A percentile compares a stretch with the other conserved stretches of the same genome.
Conservation (phyloP, 2,888 invertebrate species). For the Plebejus melissa region DNA sequence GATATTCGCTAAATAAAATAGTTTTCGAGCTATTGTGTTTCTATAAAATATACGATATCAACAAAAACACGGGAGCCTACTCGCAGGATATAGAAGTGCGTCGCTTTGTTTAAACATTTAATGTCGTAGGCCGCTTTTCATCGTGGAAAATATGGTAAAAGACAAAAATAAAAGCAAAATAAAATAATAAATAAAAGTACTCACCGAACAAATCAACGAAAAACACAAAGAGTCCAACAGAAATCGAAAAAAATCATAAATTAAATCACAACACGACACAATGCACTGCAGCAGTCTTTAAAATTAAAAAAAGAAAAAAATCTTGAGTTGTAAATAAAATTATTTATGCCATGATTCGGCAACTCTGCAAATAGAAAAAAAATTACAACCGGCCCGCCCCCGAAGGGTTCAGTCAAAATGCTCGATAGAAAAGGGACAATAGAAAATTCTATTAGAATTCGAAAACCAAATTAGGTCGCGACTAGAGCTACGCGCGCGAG, state of each 20-base stretch:
- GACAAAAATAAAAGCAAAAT: slow-evolving; percentile 30
- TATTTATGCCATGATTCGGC: slow-evolving; percentile 57
- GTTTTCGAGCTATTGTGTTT: slow-evolving; percentile 39
- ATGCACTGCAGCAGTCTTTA: slow-evolving; percentile 67
- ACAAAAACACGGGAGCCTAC: neutral
- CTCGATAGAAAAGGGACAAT: slow-evolving; percentile 48
- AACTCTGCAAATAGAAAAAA: slow-evolving; percentile 55
- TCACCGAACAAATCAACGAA: slow-evolving; percentile 62
- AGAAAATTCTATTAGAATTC: slow-evolving; percentile 44
- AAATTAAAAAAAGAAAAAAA: slow-evolving; percentile 50
- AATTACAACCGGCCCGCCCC: slow-evolving; percentile 52
- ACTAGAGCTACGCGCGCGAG: slow-evolving; percentile 55
- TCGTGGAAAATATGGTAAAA: neutral
- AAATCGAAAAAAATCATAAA: slow-evolving; percentile 52
- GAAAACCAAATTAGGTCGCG: slow-evolving; percentile 59
- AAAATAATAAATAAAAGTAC: slow-evolving; percentile 50
- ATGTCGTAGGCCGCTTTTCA: neutral
- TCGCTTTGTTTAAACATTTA: slow-evolving; percentile 11
- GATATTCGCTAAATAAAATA: slow-evolving; percentile 29
- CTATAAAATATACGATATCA: slow-evolving; percentile 25
- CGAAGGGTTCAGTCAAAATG: slow-evolving; percentile 54
- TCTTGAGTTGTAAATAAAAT: slow-evolving; percentile 52
- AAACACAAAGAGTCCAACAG: slow-evolving; percentile 65
- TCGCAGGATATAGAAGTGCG: slow-evolving; percentile 2
- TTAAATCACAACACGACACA: slow-evolving; percentile 74